Evolutionary conservation across 2,113 vertebrate species (phyloP).

Genomic region (Pardalotus punctatus): DNA sequence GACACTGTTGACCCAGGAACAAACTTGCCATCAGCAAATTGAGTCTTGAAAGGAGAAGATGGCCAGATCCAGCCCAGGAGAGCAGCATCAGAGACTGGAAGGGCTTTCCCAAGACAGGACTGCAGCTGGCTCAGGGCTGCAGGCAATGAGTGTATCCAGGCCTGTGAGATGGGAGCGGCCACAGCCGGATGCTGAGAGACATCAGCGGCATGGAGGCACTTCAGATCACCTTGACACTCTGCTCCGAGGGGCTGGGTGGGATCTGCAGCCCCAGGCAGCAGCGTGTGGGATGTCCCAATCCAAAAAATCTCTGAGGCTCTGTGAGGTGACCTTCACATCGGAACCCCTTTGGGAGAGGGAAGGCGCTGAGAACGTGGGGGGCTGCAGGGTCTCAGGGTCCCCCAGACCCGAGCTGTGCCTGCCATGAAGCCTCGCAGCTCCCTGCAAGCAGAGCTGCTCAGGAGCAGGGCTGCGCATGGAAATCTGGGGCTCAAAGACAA

Average conservation of each 20-base stretch:
- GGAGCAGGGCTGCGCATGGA: rapidly evolving
- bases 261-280: rapidly evolving
- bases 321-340: rapidly evolving
- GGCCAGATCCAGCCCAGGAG: background rate
- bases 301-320: background rate
- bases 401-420: background rate
- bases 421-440: background rate
- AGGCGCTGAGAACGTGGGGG: background rate
- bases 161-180: background rate
- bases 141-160: background rate
- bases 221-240: background rate
- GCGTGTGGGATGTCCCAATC: background rate
- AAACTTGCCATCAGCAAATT: background rate
- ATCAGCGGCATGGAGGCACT: rapidly evolving
- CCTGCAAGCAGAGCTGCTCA: rapidly evolving
- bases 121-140: background rate
- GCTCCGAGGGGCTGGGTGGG: rapidly evolving
- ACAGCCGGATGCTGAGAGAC: rapidly evolving
- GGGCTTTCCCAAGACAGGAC: background rate
- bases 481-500: background rate
- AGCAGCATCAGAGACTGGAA: background rate
- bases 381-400: background rate
- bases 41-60: background rate
- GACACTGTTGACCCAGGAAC: background rate
- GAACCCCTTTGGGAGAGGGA: background rate